phyloP scores from a whole-genome alignment of 1,140 invertebrate genomes.

The Zaprionus kolodkinae region DNA sequence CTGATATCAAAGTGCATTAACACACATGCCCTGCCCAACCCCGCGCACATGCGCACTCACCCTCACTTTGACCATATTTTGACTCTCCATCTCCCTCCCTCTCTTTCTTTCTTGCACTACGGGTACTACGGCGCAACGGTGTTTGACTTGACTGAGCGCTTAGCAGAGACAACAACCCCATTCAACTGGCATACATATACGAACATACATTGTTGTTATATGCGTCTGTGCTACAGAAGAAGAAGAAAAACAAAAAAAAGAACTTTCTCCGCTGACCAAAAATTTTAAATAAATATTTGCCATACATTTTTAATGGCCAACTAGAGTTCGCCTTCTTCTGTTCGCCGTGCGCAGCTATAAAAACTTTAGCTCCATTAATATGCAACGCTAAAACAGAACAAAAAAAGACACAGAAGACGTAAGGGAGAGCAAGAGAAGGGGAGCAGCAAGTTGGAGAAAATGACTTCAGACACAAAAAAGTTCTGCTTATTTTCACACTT shows the following conservation, averaged over 20 bases:
- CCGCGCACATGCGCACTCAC: background rate
- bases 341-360: slow-evolving; percentile 24
- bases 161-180: slow-evolving; percentile 23
- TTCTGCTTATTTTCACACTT: slow-evolving; percentile 78
- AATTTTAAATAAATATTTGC: slow-evolving; percentile 53
- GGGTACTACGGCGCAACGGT: no score
- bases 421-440: background rate
- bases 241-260: background rate
- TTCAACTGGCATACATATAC: background rate
- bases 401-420: slow-evolving; percentile 21
- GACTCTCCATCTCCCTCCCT: background rate
- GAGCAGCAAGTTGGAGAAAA: slow-evolving; percentile 48
- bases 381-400: slow-evolving; percentile 38
- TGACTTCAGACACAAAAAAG: slow-evolving; percentile 71
- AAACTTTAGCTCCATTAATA: slow-evolving; percentile 57
- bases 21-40: background rate
- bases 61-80: background rate
- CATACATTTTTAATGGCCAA: slow-evolving; percentile 59
- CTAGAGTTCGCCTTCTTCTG: slow-evolving; percentile 1
- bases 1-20: slow-evolving; percentile 18
- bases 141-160: slow-evolving; percentile 21
- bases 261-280: slow-evolving; percentile 37
- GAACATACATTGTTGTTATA: slow-evolving; percentile 19
- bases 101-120: background rate
- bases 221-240: background rate